Base-by-base conservation (phyloP, 2,888 invertebrate genomes). In the Crossocerus cetratus region DNA sequence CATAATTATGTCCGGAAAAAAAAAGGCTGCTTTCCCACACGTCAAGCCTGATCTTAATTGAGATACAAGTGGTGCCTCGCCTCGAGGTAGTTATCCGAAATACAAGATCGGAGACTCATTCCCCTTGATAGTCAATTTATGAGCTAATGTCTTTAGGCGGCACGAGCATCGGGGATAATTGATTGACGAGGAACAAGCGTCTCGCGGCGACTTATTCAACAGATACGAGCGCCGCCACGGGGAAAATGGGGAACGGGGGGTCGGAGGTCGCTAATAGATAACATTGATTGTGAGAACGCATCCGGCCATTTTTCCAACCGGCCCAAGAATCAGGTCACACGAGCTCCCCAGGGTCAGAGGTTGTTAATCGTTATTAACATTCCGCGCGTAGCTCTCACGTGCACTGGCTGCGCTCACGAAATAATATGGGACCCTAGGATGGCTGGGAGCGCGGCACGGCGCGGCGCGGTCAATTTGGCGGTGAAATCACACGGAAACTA, bases 211-310 rank as follows among this genome's bases (percentile, higher is more conserved):
- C 32, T 32, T 11, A 32, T 32, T 32, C 32, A 32, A 11, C 54
- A 43, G 22, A 60, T 32, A 44, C 59, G 45, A 56, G 22, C 21
- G 16, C 13, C 42, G 11, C 42, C 16, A 20, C 13, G 23, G 13
- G 57, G 65, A 53, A 61, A 69, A 69, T 58, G 49, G 16, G 54
- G 56, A n/a, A 5, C 42, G 54, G 45, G n/a, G n/a, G 60, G 60
- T 60, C 72, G 68, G 13, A 54, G 57, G 53, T 72, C 64, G 56
- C 43, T 3, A 22, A 20, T 49, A 18, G 49, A 59, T 64, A 68
- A 63, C 58, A 69, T 21, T 65, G 65, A 65, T 65, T 70, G 54
- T 65, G 65, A 70, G 61, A 70, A 65, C 53, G 57, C 63, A 23
- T 43, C 54, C 56, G 53, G 14, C 11, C 3, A 16, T 43, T 61